phyloP scores from a whole-genome alignment of 2,888 invertebrate species.

The Apamea crenata region DNA sequence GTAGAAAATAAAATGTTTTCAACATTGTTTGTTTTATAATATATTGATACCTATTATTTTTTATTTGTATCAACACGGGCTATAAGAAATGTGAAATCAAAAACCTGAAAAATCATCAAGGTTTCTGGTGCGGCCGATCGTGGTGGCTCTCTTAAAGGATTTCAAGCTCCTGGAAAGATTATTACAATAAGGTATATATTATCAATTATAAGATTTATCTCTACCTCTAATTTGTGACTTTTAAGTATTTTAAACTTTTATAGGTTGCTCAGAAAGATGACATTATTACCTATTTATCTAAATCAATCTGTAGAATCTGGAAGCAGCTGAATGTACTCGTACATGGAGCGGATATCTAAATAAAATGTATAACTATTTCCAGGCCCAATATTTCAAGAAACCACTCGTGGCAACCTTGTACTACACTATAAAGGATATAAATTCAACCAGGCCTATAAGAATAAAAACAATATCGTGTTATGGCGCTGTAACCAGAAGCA shows the following conservation, averaged over 20 bases:
- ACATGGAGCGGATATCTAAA: neutral
- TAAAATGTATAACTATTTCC: conserved; percentile 9
- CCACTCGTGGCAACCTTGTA: conserved; percentile 5
- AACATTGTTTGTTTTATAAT: neutral
- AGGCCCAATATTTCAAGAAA: conserved; percentile 23
- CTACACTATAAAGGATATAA: conserved; percentile 22
- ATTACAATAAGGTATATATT: neutral
- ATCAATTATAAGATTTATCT: too few species aligned
- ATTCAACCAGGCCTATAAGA: conserved; percentile 23
- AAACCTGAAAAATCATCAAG: neutral
- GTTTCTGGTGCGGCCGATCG: too few species aligned
- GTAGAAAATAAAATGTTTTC: neutral
- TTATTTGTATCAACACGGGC: neutral
- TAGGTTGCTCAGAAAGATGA: neutral
- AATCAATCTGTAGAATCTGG: neutral
- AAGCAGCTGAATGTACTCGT: too few species aligned
- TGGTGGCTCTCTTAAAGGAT: neutral
- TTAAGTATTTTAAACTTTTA: neutral
- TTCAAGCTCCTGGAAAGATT: neutral
- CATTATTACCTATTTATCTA: neutral
- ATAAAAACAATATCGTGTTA: neutral
- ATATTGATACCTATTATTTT: neutral
- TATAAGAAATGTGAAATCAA: neutral
- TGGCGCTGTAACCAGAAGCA: conserved; percentile 34
- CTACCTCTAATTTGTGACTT: neutral